Base-by-base conservation (phyloP, 2,888 invertebrate species). In the Yponomeuta evonymella region DNA sequence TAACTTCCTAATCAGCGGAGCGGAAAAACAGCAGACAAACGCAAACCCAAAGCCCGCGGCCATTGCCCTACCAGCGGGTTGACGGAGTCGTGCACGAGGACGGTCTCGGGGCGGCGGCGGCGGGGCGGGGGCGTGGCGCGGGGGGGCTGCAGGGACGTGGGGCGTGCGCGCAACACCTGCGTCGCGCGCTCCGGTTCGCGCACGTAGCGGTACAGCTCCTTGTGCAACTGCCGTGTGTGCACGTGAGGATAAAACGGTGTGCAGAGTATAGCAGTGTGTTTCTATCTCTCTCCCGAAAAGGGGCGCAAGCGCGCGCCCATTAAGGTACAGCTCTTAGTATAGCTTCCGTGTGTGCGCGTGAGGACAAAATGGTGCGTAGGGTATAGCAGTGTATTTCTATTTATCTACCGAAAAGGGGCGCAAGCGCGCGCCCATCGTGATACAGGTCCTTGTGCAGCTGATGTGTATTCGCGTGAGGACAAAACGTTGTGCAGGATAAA, bases 311-410 rank as follows among this genome's bases (percentile, higher is more conserved):
- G 75, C 79, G 74, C 81, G 81, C 70, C 81, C 83, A 75, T 83
- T 83, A 70, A 78, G 81, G 83, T 88, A 85, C 73, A 90, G 76
- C 80, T 90, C 89, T 76, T 82, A 84, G 87, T 90, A 88, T 73
- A 90, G 79, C 90, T 91, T 86, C 70, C 81, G 77, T 78, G 51
- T 33, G 66, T 15, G 36, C n/a, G 12, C 12, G 33, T 58, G 15
- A 58, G 15, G 12, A 15, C 15, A 15, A 15, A 58, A 15, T 15
- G 12, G 51, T 43, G 8, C 9, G 43, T 8, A 43, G 0, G 43
- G 43, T 43, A 43, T 43, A 43, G 36, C 36, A 36, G 43, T 43
- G 43, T 43, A 6, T 43, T 43, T 43, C 43, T 43, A 43, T 43
- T 6, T 43, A 5, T 43, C 9, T 43, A 43, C 1, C 43, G 43